Evolutionary conservation across 2,888 invertebrate species (phyloP), one percentile per base, ranked within the genome.

Genomic region (Erebia aethiops): DNA sequence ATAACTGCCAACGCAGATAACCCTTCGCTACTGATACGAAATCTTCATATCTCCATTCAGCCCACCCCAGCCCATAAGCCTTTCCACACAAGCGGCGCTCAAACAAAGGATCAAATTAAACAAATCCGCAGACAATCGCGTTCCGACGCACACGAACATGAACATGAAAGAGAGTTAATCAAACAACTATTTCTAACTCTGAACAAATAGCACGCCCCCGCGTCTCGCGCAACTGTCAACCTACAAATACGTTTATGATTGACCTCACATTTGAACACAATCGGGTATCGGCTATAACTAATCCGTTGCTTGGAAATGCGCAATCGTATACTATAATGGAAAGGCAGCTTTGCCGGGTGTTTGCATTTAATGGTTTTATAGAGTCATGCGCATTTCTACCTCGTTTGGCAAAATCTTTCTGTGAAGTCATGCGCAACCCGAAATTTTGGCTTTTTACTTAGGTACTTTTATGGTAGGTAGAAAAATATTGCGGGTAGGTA

Each of bases 141-240:
- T 86, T 86, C 86, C 87, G 81, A 82, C 82, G 84, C 79, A 83
- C 81, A 82, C 78, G 80, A 85, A 90, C 90, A 91, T 92, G 35
- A 85, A 90, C 91, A 92, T 92, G 90, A 93, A 92, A 93, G 93
- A 88, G 91, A 90, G 89, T 88, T 91, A 89, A 93, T 92, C 92
- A 92, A 92, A 92, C 91, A 90, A 88, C 88, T 89, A 90, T 89
- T 90, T 84, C 56, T 70, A 74, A 77, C 75, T 71, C 67, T 71
- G 77, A 75, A 84, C 87, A 89, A 89, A 91, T 83, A 87, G 79
- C 70, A 77, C 80, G 75, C 82, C 79, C 90, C 85, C 88, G 88
- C 83, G 79, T 80, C 78, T 81, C 79, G 79, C 78, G 85, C 86
- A 87, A 87, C 88, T 91, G 89, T 89, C 84, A 80, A 76, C 74